These are phyloP conservation scores for Orthonevra nobilis DNA, from an alignment of 2,888 invertebrate species.

Conservation along the genomic window DNA sequence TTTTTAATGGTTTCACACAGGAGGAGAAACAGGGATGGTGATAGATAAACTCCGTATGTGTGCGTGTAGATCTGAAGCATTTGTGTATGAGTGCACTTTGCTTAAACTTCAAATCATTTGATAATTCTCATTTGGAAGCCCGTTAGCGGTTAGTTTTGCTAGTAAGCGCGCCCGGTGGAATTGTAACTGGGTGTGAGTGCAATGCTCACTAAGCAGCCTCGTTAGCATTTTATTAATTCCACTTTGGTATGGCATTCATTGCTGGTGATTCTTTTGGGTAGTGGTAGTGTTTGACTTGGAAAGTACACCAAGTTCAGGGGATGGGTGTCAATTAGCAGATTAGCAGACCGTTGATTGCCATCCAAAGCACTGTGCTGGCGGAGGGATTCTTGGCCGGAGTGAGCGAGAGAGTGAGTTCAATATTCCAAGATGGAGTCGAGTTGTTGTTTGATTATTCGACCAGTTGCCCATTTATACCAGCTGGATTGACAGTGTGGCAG, in stretches of 20 bases:
- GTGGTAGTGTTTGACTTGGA: neutral
- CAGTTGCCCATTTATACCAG: slow-evolving; percentile 63
- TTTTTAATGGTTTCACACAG: neutral
- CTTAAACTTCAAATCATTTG: slow-evolving; percentile 29
- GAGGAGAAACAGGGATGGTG: slow-evolving; percentile 15
- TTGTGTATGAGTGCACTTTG: slow-evolving; percentile 12
- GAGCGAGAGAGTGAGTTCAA: slow-evolving; percentile 34
- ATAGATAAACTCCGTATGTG: neutral
- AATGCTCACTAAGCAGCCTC: slow-evolving; percentile 62
- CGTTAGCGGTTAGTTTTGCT: slow-evolving; percentile 50
- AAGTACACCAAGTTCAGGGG: slow-evolving; percentile 41
- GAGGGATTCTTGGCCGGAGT: neutral
- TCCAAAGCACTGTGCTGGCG: too few relatives aligned
- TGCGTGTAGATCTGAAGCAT: neutral
- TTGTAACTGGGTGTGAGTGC: slow-evolving; percentile 25
- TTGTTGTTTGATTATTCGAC: slow-evolving; percentile 46
- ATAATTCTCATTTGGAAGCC: slow-evolving; percentile 55
- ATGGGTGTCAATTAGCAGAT: slow-evolving; percentile 68
- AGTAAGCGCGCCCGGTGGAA: neutral
- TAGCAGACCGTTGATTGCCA: slow-evolving; percentile 57
- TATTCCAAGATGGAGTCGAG: slow-evolving; percentile 68
- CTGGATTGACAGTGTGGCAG: slow-evolving; percentile 9
- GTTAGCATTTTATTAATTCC: slow-evolving; percentile 67
- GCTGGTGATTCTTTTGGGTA: slow-evolving; percentile 18
- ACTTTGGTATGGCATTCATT: slow-evolving; percentile 55